Base-by-base conservation (phyloP, 2,888 invertebrate species). In the Ennomos erosarius region DNA sequence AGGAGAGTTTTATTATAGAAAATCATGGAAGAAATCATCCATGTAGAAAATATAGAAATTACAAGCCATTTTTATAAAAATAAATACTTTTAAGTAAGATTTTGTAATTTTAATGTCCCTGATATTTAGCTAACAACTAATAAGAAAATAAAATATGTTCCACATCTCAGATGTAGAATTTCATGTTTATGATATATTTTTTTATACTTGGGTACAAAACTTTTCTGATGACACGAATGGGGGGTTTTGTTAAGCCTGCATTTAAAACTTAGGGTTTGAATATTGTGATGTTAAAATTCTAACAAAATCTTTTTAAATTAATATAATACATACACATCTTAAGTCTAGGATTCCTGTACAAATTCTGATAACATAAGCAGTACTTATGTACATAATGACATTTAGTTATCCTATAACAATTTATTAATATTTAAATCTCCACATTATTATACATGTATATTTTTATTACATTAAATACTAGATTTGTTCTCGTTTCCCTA, bases 261-360 rank as follows among this genome's bases (percentile, higher is more conserved):
- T 43, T 55, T 48, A 47, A 34, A 55, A 51, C 55, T 59, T 59
- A 60, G 59, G 59, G 51, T 55, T 43, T 13, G 36, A 55, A 55
- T 47, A 11, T 46, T 53, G 49, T 59, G 59, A 60, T 60, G 51
- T 51, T 55, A 46, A 39, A n/a, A n/a, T n/a, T n/a, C n/a, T n/a
- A n/a, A n/a, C n/a, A n/a, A n/a, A n/a, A n/a, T n/a, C n/a, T n/a
- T n/a, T n/a, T n/a, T n/a, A n/a, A n/a, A n/a, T n/a, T n/a, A n/a
- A n/a, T n/a, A n/a, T n/a, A n/a, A n/a, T 65, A 65, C 65, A 43
- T 58, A 46, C 55, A 37, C 50, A 50, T 36, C 44, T 45, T 64
- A 50, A 59, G 52, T 59, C 61, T 61, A 65, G 13, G 26, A 42
- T 55, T 61, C 58, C 63, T 62, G 64, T 65, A 68, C 68, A 62